Evolutionary conservation across 1,140 invertebrate species (phyloP).

Genomic region (Lordiphosa collinella): DNA sequence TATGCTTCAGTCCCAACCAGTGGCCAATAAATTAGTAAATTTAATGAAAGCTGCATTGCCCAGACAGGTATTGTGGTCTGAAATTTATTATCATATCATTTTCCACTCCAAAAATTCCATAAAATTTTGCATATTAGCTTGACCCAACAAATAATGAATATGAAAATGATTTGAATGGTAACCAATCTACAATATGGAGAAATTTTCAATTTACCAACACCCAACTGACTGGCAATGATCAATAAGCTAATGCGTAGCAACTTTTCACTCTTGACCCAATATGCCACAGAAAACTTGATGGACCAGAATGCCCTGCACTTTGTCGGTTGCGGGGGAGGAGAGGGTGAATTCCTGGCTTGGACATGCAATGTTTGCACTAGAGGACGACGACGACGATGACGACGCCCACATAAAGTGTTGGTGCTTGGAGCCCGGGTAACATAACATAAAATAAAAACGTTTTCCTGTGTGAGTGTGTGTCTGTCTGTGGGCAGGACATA

Average conservation of each 20-base stretch:
- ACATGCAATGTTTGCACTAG: conserved; percentile 53
- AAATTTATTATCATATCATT: too few relatives aligned
- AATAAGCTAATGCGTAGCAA: conserved; percentile 32
- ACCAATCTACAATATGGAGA: conserved; percentile 1
- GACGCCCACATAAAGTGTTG: conserved; percentile 30
- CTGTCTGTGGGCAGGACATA: conserved; percentile 36
- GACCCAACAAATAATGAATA: too few relatives aligned
- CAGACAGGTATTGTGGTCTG: too few relatives aligned
- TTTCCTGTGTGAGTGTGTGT: conserved; percentile 9
- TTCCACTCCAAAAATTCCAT: too few relatives aligned
- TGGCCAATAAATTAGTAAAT: too few relatives aligned
- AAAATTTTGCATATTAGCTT: too few relatives aligned
- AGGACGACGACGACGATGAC: neutral
- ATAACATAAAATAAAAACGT: conserved; percentile 42
- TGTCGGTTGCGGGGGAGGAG: conserved; percentile 5
- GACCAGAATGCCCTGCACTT: conserved; percentile 15
- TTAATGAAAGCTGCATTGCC: too few relatives aligned
- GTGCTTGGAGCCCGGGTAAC: conserved; percentile 7
- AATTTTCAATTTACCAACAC: conserved; percentile 10
- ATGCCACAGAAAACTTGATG: conserved; percentile 42
- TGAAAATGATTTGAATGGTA: too few relatives aligned
- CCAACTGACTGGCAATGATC: conserved; percentile 18
- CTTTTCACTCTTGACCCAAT: conserved; percentile 44
- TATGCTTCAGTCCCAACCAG: too few relatives aligned
- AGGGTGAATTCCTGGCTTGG: conserved; percentile 33